phyloP scores from a whole-genome alignment of 1,140 invertebrate genomes.

The Paramacrobiotus metropolitanus region DNA sequence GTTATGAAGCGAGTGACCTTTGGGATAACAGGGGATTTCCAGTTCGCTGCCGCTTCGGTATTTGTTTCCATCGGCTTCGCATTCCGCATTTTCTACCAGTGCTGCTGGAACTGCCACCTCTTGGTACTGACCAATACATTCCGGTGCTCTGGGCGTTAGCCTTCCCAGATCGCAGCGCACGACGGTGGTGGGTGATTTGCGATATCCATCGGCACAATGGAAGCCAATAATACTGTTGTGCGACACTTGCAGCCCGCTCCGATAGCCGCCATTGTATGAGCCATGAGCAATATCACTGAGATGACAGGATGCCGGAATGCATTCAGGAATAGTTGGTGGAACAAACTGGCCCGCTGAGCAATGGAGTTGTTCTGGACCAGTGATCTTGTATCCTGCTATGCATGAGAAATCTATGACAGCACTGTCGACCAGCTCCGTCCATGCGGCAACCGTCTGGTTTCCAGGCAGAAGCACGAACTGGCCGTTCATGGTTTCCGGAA shows the following conservation, averaged over 20 bases:
- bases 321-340: conserved; percentile 40
- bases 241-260: conserved; percentile 45
- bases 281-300: conserved; percentile 43
- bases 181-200: conserved; percentile 25
- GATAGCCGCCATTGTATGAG: conserved; percentile 45
- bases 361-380: conserved; percentile 38
- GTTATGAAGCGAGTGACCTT: no score
- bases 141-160: conserved; percentile 31
- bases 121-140: conserved; percentile 27
- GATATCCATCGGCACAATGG: conserved; percentile 30
- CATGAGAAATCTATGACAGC: conserved; percentile 39
- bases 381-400: conserved; percentile 38
- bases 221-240: conserved; percentile 36
- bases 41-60: no score
- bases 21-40: no score
- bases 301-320: conserved; percentile 47
- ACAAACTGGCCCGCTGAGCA: conserved; percentile 57
- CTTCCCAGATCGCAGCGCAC: conserved; percentile 39
- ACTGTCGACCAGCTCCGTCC: conserved; percentile 32
- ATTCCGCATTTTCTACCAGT: no score
- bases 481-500: conserved; percentile 36
- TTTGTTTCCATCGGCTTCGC: no score
- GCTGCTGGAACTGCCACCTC: no score
- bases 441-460: conserved; percentile 19
- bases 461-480: conserved; percentile 30